phyloP scores from a whole-genome alignment of 2,113 vertebrate genomes.

The Alouatta palliata region DNA sequence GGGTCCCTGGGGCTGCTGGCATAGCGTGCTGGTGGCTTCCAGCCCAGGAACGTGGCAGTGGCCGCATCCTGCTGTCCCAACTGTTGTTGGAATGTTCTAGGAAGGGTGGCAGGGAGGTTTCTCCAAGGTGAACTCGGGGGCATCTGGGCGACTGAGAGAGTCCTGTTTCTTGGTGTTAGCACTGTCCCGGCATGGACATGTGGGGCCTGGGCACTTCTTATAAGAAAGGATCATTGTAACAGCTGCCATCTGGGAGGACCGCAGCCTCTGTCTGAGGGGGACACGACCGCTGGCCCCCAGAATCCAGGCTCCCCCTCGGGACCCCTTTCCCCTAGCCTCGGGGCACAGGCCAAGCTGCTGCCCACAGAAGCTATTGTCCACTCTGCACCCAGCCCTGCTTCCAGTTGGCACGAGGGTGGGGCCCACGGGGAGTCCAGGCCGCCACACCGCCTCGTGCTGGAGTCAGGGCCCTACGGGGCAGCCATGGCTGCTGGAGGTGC shows the following conservation, averaged over 20 bases:
- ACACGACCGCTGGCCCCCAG: not conserved
- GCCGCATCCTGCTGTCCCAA: not conserved
- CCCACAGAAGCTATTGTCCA: too few relatives aligned
- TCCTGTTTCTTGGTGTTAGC: not conserved
- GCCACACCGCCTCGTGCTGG: not conserved
- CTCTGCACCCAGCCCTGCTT: accelerated
- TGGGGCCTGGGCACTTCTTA: not conserved
- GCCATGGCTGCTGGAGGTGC: too few relatives aligned
- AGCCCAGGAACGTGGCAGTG: not conserved
- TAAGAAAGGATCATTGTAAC: accelerated
- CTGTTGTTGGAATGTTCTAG: not conserved
- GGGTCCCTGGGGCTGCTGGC: not conserved
- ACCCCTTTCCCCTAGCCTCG: not conserved
- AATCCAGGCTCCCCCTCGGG: accelerated
- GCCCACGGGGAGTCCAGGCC: not conserved
- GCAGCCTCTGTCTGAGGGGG: not conserved
- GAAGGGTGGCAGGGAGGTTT: too few relatives aligned
- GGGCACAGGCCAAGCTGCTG: not conserved
- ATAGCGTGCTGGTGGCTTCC: not conserved
- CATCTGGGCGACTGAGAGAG: not conserved
- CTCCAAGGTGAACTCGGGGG: not conserved
- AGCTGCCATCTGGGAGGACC: accelerated
- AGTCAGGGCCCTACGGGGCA: not conserved
- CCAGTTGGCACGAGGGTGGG: not conserved
- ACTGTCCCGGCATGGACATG: accelerated